Base-by-base conservation (phyloP, 1,140 invertebrate genomes). In the Brachionus plicatilis region DNA sequence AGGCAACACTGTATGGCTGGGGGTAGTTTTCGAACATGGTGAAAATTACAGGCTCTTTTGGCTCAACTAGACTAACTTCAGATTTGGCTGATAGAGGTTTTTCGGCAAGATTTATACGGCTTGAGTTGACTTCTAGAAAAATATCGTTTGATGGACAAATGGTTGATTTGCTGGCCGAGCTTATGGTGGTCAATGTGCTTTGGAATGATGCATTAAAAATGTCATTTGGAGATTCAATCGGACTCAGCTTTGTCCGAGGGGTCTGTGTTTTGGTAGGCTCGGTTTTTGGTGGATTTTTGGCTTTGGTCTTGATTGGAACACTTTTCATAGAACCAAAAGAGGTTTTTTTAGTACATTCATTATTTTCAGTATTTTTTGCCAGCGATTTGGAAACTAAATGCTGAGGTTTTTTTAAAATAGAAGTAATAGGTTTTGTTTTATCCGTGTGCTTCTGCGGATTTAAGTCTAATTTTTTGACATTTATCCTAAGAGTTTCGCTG, bases 401-500 rank as follows among this genome's bases (percentile, higher is more conserved):
- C 24, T 72, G 68, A 41, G 68, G 37, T 17, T 72, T 72, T 72
- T 72, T 72, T 8, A 72, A n/a, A 17, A 72, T 72, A 45, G 68
- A 72, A 41, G 68, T 72, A 45, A 47, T 9, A 43, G 29, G 68
- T 43, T 72, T 72, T 41, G 66, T 12, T 45, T 72, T 72, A 20
- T 41, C 41, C 2, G 14, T 17, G 5, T 17, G 17, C 43, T 72
- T 72, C 8, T 37, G 41, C 17, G 68, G 37, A 43, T 72, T 41
- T 72, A 72, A 17, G n/a, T 72, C 68, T 11, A 72, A 8, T 72
- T 72, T 72, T 72, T 72, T 72, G 2, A 72, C 68, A 43, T 72
- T 72, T n/a, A 72, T 41, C 12, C 68, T 17, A 20, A 72, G 29
- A 41, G 68, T 43, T 72, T 72, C 68, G 5, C n/a, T 72, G n/a